phyloP scores from a whole-genome alignment of 2,113 vertebrate genomes.

The Embiotoca jacksoni region DNA sequence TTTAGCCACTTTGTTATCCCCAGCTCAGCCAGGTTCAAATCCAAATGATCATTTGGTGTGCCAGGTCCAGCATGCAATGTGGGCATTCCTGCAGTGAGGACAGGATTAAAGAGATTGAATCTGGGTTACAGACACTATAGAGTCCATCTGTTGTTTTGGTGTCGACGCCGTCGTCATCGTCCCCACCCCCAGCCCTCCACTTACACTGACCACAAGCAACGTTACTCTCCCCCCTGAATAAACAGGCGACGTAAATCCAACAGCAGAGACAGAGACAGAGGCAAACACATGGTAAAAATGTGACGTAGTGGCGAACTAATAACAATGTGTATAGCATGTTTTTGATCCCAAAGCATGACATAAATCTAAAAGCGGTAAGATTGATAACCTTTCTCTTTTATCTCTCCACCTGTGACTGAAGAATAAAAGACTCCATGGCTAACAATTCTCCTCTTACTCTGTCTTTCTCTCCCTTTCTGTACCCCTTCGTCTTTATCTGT shows the following conservation, averaged over 20 bases:
- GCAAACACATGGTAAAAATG: neutral
- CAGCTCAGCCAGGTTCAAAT: constrained; percentile 67
- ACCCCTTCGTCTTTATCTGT: constrained; percentile 63
- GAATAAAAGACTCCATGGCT: constrained; percentile 1
- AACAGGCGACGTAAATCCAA: constrained; percentile 52
- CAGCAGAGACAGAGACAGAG: neutral
- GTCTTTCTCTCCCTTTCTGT: constrained; percentile 22
- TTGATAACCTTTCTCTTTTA: neutral
- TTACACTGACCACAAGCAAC: constrained; percentile 48
- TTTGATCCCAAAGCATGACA: neutral
- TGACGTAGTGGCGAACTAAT: neutral
- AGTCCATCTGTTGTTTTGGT: constrained; percentile 87
- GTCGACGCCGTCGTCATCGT: neutral
- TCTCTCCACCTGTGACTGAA: neutral
- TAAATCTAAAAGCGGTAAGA: neutral
- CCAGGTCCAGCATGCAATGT: constrained; percentile 26
- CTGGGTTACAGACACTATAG: constrained; percentile 82
- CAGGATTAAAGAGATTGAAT: constrained; percentile 84
- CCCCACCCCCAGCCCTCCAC: constrained; percentile 37
- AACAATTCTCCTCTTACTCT: neutral
- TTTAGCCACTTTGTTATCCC: constrained; percentile 58
- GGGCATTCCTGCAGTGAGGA: constrained; percentile 81
- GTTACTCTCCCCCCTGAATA: constrained; percentile 36
- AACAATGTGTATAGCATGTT: neutral
- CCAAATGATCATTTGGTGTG: constrained; percentile 59